Base-by-base conservation (phyloP, 2,113 vertebrate genomes). In the Galemys pyrenaicus region DNA sequence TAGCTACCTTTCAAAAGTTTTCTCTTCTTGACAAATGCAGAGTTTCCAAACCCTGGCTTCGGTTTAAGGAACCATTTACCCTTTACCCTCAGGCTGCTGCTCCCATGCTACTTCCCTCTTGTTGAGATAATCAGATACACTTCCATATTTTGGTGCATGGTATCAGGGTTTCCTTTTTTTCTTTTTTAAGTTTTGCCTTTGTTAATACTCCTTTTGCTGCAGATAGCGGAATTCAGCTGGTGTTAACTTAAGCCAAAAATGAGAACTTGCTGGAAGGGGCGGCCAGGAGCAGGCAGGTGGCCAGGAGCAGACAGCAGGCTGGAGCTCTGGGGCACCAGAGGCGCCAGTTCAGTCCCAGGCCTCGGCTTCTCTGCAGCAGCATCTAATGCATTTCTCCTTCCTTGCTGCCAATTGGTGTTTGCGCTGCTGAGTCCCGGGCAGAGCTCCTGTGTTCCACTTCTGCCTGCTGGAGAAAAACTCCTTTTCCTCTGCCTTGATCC, bases 61-160 rank as follows among this genome's bases (percentile, higher is more conserved):
- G 37, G n/a, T 2, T 32, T 24, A 28, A 39, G 44, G 56, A 51
- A 35, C 30, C 32, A 39, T 19, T 35, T 24, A 26, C 71, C 37
- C 24, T 5, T 20, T 35, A 4, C 58, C 58, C 58, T 60, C 30
- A n/a, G n/a, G 60, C 70, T 5, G 1, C 13, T 37, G 26, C 54
- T 41, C 15, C 67, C 11, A 56, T 6, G 9, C 56, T 26, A 11
- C 49, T 51, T 51, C 46, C 46, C 46, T 6, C 83, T 70, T 68
- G 39, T 0, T 24, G 67, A 58, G 68, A 64, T 0, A 15, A 16
- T 37, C 54, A 56, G 20, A 22, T 56, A 2, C 19, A 56, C 19
- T 22, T 89, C 39, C 32, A 2, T 10, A 8, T 30, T 58, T 19
- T n/a, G 24, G 17, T 44, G 17, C 44, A 0, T 1, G 0, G 4